Evolutionary conservation across 2,797 vertebrate genomes (phyloP).

Genomic region (Sebastes oblongus): DNA sequence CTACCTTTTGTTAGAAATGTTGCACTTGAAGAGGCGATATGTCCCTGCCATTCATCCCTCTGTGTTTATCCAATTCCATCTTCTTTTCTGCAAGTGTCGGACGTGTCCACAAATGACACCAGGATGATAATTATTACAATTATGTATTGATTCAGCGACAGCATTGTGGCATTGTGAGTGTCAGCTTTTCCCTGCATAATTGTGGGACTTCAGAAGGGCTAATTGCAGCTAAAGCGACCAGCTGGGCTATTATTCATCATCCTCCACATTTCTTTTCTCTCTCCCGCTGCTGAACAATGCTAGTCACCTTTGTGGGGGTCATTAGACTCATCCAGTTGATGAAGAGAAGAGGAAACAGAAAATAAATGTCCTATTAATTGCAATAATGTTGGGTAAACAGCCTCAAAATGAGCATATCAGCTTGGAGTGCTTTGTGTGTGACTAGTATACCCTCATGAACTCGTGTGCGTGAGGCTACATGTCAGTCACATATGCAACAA

Average conservation of each 20-base stretch:
- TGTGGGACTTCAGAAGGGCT: slow-evolving; percentile 82
- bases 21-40: slow-evolving; percentile 49
- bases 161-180: slow-evolving; percentile 72
- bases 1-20: slow-evolving; percentile 72
- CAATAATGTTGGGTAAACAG: slow-evolving; percentile 65
- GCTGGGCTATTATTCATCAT: slow-evolving; percentile 82
- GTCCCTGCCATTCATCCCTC: slow-evolving; percentile 54
- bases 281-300: slow-evolving; percentile 62
- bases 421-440: neutral
- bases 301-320: slow-evolving; percentile 66
- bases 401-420: slow-evolving; percentile 31
- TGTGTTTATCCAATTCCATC: slow-evolving; percentile 74
- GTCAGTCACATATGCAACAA: neutral
- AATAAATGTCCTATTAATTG: slow-evolving; percentile 67
- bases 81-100: slow-evolving; percentile 71
- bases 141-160: slow-evolving; percentile 83
- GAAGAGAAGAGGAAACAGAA: slow-evolving; percentile 55
- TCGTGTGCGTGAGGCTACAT: neutral
- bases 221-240: slow-evolving; percentile 82
- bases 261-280: slow-evolving; percentile 77
- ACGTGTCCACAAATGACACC: slow-evolving; percentile 73
- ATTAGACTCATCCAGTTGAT: slow-evolving; percentile 67
- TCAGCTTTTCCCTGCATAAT: slow-evolving; percentile 79
- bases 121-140: slow-evolving; percentile 84
- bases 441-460: neutral